Base-by-base conservation (phyloP, 2,113 vertebrate genomes). In the Xenus cinereus region DNA sequence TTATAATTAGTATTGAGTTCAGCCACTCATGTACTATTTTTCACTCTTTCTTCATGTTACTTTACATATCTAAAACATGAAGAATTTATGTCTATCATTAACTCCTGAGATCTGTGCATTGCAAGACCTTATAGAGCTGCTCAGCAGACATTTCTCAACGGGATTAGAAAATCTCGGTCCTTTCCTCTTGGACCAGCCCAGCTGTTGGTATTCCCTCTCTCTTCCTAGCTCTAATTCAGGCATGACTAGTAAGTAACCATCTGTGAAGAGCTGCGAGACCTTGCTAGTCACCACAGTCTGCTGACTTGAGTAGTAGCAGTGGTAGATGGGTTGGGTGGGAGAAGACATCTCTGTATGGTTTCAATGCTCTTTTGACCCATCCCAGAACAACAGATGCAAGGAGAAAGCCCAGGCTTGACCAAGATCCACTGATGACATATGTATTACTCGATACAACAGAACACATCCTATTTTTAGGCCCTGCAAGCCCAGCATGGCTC, bases 1-100 rank as follows among this genome's bases (percentile, higher is more conserved):
- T 11, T 14, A 22, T 30, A 27, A 56, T 45, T 7, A 51, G 14
- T 10, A 15, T 3, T 26, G 32, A 51, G 3, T 22, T 39, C 27
- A 83, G 33, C 33, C 27, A 15, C 32, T 56, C 32, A 4, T 1
- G 11, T 19, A 17, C 19, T 9, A 5, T 13, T 80, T 51, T 27
- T 60, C 78, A 39, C 14, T 6, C 26, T 37, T 79, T 76, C 20
- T 39, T 21, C 2, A 0, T 8, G 8, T 27, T 59, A 54, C 43
- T 71, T n/a, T 22, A 6, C 14, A 9, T 16, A 27, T n/a, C 39
- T 27, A 23, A 71, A 10, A 43, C 35, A 4, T 3, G 37, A 51
- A 28, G 4, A 17, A 10, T 39, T 32, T 3, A n/a, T 12, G 20
- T 9, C 57, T 33, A 28, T 7, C 1, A 1, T 26, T 4, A 45